phyloP scores from a whole-genome alignment of 2,797 vertebrate species.

The Diceros bicornis region DNA sequence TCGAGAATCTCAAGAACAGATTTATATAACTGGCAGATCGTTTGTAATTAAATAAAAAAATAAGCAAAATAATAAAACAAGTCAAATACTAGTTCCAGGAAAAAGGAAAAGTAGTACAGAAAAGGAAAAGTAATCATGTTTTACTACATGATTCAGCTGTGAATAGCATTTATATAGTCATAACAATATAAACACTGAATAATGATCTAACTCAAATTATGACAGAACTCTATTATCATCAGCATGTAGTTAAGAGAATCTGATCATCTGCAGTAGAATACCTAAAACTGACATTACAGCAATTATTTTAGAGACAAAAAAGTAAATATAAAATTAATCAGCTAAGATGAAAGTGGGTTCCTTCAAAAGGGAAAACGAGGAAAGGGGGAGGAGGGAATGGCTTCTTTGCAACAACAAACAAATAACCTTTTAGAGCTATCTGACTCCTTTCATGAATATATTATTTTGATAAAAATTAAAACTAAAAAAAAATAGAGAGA shows the following conservation, averaged over 20 bases:
- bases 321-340: background rate
- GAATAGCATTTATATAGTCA: background rate
- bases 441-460: background rate
- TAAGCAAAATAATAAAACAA: background rate
- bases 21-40: background rate
- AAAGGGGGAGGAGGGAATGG: background rate
- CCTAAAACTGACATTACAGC: background rate
- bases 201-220: background rate
- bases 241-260: background rate
- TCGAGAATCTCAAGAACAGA: slow-evolving; percentile 25
- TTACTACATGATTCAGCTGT: background rate
- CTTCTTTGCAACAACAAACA: background rate
- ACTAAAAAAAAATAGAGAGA: background rate
- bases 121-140: background rate
- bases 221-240: background rate
- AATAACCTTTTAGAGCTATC: background rate
- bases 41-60: slow-evolving; percentile 34
- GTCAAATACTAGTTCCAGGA: slow-evolving; percentile 29
- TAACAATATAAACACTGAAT: background rate
- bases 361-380: background rate
- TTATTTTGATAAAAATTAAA: slow-evolving; percentile 48
- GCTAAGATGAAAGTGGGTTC: background rate
- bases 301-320: slow-evolving; percentile 16
- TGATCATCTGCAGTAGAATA: background rate
- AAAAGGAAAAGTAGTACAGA: background rate